phyloP scores from a whole-genome alignment of 2,797 vertebrate species.

The Leucoraja ocellata region DNA sequence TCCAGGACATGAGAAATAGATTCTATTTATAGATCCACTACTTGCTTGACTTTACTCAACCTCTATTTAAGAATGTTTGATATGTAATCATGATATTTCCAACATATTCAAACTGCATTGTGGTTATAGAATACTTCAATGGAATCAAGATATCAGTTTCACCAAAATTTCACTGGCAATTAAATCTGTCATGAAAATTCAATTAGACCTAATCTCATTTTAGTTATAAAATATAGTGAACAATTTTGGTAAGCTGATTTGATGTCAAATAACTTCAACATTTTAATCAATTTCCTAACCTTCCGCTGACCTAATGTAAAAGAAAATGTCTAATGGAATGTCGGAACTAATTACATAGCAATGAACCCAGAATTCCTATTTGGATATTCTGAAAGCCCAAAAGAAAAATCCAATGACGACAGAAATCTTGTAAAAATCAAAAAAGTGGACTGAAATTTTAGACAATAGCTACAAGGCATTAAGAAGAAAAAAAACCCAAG shows the following conservation, averaged over 20 bases:
- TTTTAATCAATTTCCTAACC: background rate
- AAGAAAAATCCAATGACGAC: background rate
- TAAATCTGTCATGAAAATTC: background rate
- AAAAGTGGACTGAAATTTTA: background rate
- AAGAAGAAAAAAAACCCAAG: background rate
- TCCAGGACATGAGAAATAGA: no score
- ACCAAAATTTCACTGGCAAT: background rate
- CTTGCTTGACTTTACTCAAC: background rate
- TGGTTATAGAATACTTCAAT: background rate
- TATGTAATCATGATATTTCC: background rate
- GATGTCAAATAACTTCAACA: background rate
- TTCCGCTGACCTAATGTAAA: background rate
- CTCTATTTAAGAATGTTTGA: background rate
- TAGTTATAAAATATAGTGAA: background rate
- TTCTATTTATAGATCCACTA: background rate
- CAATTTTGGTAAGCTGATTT: background rate
- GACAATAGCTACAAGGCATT: background rate
- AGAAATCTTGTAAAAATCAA: background rate
- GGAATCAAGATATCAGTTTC: background rate
- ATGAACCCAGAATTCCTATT: background rate
- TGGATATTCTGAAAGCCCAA: background rate
- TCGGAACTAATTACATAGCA: background rate
- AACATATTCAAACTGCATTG: background rate
- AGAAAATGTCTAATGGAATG: background rate
- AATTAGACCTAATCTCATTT: background rate